Evolutionary conservation across 92 coral and sea anemone species (phyloP).

Genomic region (Blastomussa wellsi): DNA sequence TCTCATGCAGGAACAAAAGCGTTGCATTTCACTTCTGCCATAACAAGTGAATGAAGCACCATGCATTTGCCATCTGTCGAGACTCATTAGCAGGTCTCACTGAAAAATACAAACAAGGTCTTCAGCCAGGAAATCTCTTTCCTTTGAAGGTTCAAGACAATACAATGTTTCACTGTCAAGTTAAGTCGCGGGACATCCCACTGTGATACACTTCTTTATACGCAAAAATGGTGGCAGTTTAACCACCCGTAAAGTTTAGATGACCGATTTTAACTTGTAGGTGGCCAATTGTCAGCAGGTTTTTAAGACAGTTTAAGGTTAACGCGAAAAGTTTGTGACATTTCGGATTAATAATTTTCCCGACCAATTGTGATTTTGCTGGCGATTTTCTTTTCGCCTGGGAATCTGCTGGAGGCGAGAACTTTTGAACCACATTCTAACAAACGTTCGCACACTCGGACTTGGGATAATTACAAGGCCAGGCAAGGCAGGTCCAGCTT

Average conservation of each 20-base stretch:
- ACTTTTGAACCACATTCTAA: not conserved
- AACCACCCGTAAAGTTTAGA: not conserved
- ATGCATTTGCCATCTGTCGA: slow-evolving; percentile 15
- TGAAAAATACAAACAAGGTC: not conserved
- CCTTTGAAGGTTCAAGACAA: not conserved
- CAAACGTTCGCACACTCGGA: too few relatives aligned
- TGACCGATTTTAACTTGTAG: not conserved
- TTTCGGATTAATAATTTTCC: not conserved
- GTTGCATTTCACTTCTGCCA: not conserved
- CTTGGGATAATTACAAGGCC: too few relatives aligned
- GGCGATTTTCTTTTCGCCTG: not conserved
- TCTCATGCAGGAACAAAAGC: not conserved
- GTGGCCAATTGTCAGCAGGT: not conserved
- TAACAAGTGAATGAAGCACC: not conserved
- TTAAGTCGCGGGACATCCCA: not conserved
- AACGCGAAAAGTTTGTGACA: not conserved
- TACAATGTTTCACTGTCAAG: not conserved
- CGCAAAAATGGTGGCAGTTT: not conserved
- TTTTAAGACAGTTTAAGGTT: not conserved
- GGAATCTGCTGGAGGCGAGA: not conserved
- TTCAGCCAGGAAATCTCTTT: not conserved
- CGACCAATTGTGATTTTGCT: not conserved
- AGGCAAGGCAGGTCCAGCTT: too few relatives aligned
- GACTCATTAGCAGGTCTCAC: slow-evolving; percentile 3
- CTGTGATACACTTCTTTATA: not conserved